These are phyloP conservation scores for Mya arenaria DNA, from an alignment of 1,140 invertebrate genomes.

Conservation along the genomic window DNA sequence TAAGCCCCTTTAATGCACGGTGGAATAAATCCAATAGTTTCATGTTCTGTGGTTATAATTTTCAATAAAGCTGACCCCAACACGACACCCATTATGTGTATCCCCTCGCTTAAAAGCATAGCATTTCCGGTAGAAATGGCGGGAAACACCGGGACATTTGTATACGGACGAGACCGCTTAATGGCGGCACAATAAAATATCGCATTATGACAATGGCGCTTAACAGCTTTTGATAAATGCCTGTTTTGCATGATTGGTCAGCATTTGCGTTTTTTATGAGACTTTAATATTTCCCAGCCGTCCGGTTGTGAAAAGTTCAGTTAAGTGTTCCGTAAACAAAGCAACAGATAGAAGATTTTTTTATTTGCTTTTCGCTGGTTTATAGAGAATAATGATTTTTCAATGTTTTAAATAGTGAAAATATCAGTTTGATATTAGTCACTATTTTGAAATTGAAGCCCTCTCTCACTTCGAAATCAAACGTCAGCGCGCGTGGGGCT, in stretches of 20 bases:
- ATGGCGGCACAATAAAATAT: constrained; percentile 47
- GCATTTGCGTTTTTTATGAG: neutral
- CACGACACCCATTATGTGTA: neutral
- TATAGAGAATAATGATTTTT: no score
- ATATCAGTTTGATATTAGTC: no score
- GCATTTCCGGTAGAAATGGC: constrained; percentile 24
- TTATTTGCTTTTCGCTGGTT: no score
- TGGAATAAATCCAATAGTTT: no score
- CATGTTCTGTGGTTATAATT: no score
- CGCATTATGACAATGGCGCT: constrained; percentile 41
- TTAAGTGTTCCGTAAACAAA: neutral
- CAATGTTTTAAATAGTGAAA: no score
- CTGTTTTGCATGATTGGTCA: constrained; percentile 25
- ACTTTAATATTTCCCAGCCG: neutral
- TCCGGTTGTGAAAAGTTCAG: neutral
- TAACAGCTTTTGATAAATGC: constrained; percentile 41
- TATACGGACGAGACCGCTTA: constrained; percentile 21
- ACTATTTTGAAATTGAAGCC: no score
- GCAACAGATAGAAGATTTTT: no score
- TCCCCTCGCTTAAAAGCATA: neutral
- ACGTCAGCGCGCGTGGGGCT: no score
- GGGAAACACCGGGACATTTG: constrained; percentile 22
- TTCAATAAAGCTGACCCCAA: no score
- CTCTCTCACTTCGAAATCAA: no score
- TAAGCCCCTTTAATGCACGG: no score